Conservation (phyloP, 2,888 invertebrate species). For the Pollenia angustigena region DNA sequence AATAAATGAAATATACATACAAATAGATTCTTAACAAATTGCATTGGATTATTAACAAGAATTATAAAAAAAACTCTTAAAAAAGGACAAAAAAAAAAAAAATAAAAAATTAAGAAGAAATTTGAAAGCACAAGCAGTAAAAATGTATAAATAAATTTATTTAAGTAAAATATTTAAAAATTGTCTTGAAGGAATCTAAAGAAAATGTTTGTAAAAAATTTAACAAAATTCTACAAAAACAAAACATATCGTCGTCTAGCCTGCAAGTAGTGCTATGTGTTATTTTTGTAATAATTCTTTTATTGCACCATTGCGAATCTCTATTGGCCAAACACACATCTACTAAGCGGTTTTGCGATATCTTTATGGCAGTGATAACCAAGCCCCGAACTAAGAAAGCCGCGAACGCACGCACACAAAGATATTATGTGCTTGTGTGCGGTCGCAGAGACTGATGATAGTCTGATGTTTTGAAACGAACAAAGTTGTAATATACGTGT, state of each 20-base stretch:
- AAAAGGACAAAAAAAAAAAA: constrained; percentile 11
- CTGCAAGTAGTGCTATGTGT: no score
- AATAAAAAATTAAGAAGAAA: background rate
- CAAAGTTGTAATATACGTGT: no score
- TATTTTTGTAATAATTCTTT: no score
- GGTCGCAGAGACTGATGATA: no score
- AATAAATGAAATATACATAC: background rate
- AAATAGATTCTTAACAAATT: constrained; percentile 71
- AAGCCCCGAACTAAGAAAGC: no score
- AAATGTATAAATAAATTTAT: constrained; percentile 46
- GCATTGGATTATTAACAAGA: constrained; percentile 44
- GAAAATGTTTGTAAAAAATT: background rate
- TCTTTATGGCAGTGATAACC: no score
- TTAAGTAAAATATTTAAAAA: constrained; percentile 45
- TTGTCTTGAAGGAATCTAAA: constrained; percentile 31
- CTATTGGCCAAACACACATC: no score
- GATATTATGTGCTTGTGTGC: no score
- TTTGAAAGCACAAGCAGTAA: constrained; percentile 50
- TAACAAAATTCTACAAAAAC: constrained; percentile 45
- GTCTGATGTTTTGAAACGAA: no score
- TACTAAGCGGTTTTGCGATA: no score
- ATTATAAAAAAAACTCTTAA: constrained; percentile 19
- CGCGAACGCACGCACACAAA: no score
- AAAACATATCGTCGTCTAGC: constrained; percentile 31
- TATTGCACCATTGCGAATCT: no score